Percentiles rank a stretch among this genome's conserved stretches.
Conservation (phyloP, 2,888 invertebrate genomes). For the Lepeophtheirus nordmannii region DNA sequence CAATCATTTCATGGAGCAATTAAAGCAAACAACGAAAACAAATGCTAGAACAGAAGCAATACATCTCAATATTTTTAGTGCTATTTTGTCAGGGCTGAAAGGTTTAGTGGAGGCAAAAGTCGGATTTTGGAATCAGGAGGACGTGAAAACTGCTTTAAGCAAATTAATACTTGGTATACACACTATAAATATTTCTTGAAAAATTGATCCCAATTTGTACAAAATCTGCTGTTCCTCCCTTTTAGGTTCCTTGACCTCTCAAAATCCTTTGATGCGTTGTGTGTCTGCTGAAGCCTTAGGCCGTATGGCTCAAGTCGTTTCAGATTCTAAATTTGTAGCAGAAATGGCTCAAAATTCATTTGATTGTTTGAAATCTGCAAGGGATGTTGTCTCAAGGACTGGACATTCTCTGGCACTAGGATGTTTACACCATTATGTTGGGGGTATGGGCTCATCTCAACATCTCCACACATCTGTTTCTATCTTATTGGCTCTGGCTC, state of each 20-base stretch:
- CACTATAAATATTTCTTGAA: background rate
- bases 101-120: conserved; percentile 73
- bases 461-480: conserved; percentile 85
- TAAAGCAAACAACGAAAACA: conserved; percentile 25
- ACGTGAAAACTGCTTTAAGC: conserved; percentile 55
- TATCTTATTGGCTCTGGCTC: conserved; percentile 65
- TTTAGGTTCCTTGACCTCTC: conserved; percentile 32
- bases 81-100: conserved; percentile 71
- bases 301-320: conserved; percentile 73
- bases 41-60: conserved; percentile 50
- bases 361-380: conserved; percentile 64
- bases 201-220: background rate
- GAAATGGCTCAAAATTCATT: conserved; percentile 78
- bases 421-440: conserved; percentile 83
- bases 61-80: conserved; percentile 90
- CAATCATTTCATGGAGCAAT: conserved; percentile 48
- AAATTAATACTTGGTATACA: conserved; percentile 25
- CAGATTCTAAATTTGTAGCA: conserved; percentile 69
- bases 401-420: conserved; percentile 81
- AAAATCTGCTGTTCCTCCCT: too few relatives aligned
- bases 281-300: conserved; percentile 90
- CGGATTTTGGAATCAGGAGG: conserved; percentile 59
- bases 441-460: conserved; percentile 80
- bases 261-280: conserved; percentile 54
- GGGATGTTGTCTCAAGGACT: conserved; percentile 52